Conservation (phyloP, 2,888 invertebrate genomes). For the Hypena proboscidalis region DNA sequence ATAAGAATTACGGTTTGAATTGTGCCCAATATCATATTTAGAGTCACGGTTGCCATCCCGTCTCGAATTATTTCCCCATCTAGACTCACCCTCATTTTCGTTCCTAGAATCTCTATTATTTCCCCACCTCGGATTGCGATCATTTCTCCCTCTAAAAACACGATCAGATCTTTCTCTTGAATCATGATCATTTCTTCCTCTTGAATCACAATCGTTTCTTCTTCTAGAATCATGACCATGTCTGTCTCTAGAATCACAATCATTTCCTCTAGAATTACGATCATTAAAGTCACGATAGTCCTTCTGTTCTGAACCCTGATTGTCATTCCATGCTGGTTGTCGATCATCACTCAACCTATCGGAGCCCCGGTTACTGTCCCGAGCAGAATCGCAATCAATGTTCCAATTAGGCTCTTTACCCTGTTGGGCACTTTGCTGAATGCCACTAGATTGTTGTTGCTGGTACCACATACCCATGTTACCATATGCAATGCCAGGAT, state of each 20-base stretch:
- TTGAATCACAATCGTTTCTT: neutral
- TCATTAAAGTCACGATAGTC: neutral
- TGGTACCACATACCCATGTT: conserved; percentile 3
- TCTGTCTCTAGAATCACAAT: neutral
- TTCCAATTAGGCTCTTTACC: neutral
- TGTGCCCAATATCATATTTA: neutral
- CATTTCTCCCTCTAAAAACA: neutral
- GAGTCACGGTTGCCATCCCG: neutral
- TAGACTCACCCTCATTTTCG: too few species aligned
- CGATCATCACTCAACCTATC: too few species aligned
- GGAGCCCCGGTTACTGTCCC: neutral
- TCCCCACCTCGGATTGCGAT: neutral
- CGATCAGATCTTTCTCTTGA: neutral
- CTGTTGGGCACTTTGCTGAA: neutral
- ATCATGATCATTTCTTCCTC: neutral
- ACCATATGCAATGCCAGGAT: conserved; percentile 4
- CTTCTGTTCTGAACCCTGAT: neutral
- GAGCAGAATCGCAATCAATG: neutral
- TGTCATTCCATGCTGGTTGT: too few species aligned
- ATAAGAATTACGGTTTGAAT: conserved; percentile 7
- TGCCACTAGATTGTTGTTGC: conserved; percentile 2
- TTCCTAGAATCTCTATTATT: conserved; percentile 1
- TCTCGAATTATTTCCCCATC: too few species aligned
- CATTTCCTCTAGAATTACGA: neutral
- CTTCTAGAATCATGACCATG: neutral